Percentiles rank a stretch among this genome's conserved stretches.
Evolutionary conservation across 2,797 vertebrate genomes (phyloP).

Genomic region (Arremon aurantiirostris): DNA sequence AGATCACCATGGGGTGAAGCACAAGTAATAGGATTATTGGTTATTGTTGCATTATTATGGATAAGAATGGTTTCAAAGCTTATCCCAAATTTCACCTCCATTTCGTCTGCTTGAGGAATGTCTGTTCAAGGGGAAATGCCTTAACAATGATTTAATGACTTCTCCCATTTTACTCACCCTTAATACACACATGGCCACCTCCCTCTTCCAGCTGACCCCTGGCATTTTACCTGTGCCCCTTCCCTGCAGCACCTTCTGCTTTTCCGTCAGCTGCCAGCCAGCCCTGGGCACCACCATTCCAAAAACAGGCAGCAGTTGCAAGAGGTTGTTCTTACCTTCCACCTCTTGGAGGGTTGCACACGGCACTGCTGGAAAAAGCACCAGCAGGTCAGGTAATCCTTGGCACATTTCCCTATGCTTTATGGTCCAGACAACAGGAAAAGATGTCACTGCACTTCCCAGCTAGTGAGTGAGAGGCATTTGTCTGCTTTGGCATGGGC

Average conservation of each 20-base stretch:
- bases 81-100: background rate
- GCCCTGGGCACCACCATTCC: background rate
- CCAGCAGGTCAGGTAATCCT: background rate
- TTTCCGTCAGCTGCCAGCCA: background rate
- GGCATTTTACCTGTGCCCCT: background rate
- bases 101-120: background rate
- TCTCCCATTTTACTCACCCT: background rate
- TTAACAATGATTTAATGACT: background rate
- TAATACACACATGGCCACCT: background rate
- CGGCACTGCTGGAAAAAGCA: background rate
- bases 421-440: background rate
- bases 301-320: background rate
- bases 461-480: background rate
- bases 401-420: background rate
- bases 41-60: background rate
- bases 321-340: background rate
- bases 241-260: background rate
- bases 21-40: background rate
- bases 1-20: background rate
- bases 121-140: background rate
- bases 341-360: background rate
- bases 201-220: accelerated
- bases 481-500: background rate
- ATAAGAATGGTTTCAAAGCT: background rate
- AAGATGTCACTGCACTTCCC: background rate